A percentile compares a stretch with the other conserved stretches of the same genome.
phyloP scores from a whole-genome alignment of 2,113 vertebrate genomes.

The Tringa solitaria region DNA sequence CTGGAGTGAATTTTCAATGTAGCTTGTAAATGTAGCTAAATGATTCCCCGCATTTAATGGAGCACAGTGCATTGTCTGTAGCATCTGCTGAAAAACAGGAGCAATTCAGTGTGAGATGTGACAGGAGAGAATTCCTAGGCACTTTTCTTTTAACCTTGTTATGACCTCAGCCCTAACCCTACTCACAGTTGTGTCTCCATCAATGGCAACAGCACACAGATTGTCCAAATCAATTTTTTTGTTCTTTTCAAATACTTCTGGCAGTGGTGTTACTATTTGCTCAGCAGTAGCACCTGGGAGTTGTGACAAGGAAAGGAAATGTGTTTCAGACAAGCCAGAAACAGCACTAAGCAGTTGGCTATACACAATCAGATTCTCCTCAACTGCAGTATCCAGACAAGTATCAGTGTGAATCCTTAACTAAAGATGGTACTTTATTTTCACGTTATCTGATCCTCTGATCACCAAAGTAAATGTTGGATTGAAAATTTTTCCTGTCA shows the following conservation, averaged over 20 bases:
- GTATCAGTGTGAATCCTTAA: slow-evolving; percentile 12
- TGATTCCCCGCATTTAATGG: slow-evolving; percentile 3
- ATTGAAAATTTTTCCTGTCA: background rate
- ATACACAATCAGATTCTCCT: background rate
- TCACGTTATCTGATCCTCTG: background rate
- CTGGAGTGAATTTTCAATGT: background rate
- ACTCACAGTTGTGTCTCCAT: slow-evolving; percentile 35
- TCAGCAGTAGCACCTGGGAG: slow-evolving; percentile 62
- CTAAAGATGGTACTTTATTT: background rate
- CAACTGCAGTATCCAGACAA: background rate
- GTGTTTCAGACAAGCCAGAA: slow-evolving; percentile 34
- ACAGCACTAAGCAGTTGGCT: slow-evolving; percentile 18
- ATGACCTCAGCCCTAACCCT: slow-evolving; percentile 23
- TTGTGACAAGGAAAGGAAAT: slow-evolving; percentile 60
- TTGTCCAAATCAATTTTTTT: slow-evolving; percentile 60
- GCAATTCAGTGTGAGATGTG: slow-evolving; percentile 37
- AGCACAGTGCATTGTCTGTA: slow-evolving; percentile 9
- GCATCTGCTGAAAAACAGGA: slow-evolving; percentile 27
- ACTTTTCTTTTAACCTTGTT: slow-evolving; percentile 63
- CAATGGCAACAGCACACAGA: slow-evolving; percentile 34
- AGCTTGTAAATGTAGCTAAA: slow-evolving; percentile 47
- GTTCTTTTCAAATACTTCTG: slow-evolving; percentile 63
- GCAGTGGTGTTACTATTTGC: slow-evolving; percentile 55
- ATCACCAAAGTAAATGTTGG: background rate
- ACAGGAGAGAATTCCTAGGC: slow-evolving; percentile 51